Conservation (phyloP, 2,797 vertebrate genomes). For the Falco columbarius region DNA sequence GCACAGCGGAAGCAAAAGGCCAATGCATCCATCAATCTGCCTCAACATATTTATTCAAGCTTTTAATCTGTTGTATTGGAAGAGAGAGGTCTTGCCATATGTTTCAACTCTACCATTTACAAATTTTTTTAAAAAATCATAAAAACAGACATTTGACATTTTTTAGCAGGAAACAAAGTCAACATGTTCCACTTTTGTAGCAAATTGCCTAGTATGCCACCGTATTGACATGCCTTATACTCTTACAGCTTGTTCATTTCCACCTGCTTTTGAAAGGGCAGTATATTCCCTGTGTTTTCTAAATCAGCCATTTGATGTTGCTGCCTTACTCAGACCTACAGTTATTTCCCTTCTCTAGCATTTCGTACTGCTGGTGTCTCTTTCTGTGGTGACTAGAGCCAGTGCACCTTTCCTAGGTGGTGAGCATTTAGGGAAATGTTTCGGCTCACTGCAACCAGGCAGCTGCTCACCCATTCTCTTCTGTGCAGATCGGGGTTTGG, state of each 20-base stretch:
- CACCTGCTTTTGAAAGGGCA: conserved; percentile 20
- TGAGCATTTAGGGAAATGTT: not conserved
- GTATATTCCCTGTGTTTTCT: conserved; percentile 21
- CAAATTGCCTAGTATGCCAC: not conserved
- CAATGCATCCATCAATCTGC: not conserved
- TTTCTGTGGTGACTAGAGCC: not conserved
- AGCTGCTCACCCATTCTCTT: conserved; percentile 51
- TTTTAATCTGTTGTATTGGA: not conserved
- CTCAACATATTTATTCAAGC: not conserved
- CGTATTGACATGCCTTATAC: not conserved
- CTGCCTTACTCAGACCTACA: not conserved
- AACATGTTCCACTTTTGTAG: not conserved
- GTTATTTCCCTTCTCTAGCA: not conserved
- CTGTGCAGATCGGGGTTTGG: conserved; percentile 92
- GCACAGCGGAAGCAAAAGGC: not conserved
- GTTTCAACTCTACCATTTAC: not conserved
- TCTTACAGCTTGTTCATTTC: not conserved
- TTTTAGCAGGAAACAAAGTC: not conserved
- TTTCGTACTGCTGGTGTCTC: not conserved
- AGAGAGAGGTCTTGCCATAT: not conserved
- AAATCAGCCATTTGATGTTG: not conserved
- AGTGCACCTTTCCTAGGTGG: not conserved
- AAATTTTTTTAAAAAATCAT: not conserved
- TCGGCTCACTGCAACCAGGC: fast-evolving
- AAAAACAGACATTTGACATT: not conserved